A percentile compares a stretch with the other conserved stretches of the same genome.
These are phyloP conservation scores for Hippocampus barbouri DNA, from an alignment of 2,113 vertebrate species.

Conservation along the genomic window DNA sequence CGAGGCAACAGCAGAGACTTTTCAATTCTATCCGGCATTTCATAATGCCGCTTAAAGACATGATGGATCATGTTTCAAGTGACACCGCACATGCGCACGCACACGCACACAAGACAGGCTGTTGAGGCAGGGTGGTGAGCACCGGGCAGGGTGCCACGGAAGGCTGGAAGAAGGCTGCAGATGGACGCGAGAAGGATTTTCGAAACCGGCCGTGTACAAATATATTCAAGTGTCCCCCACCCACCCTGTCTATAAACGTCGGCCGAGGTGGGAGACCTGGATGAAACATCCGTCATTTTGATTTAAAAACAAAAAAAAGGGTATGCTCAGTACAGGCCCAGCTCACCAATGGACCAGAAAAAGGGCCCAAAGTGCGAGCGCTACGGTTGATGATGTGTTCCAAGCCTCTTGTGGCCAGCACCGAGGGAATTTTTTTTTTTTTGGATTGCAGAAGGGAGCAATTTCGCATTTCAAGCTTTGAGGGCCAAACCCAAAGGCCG, in stretches of 20 bases:
- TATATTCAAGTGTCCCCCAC: slow-evolving; percentile 63
- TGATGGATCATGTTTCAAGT: slow-evolving; percentile 31
- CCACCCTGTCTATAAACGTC: slow-evolving; percentile 59
- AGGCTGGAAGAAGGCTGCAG: slow-evolving; percentile 16
- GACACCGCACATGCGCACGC: not conserved
- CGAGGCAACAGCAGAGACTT: slow-evolving; percentile 6
- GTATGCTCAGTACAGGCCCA: slow-evolving; percentile 61
- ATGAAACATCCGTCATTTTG: slow-evolving; percentile 56
- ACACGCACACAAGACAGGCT: slow-evolving; percentile 16
- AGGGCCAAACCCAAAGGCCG: slow-evolving; percentile 50
- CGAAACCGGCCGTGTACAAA: slow-evolving; percentile 47
- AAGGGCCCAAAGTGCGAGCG: slow-evolving; percentile 68
- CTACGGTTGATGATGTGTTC: slow-evolving; percentile 64
- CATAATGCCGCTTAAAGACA: slow-evolving; percentile 17
- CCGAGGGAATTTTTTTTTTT: slow-evolving; percentile 60
- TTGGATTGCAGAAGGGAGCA: slow-evolving; percentile 67
- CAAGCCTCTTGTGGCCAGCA: slow-evolving; percentile 52
- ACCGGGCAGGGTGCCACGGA: slow-evolving; percentile 34
- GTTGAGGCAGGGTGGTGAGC: slow-evolving; percentile 36
- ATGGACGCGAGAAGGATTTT: slow-evolving; percentile 51
- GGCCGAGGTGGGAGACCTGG: slow-evolving; percentile 42
- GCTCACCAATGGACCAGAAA: slow-evolving; percentile 68
- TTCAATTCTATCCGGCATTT: slow-evolving; percentile 30
- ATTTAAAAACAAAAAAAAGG: slow-evolving; percentile 42
- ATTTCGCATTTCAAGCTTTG: slow-evolving; percentile 63